Conservation (phyloP, 2,888 invertebrate species). For the Eupithecia abbreviata region DNA sequence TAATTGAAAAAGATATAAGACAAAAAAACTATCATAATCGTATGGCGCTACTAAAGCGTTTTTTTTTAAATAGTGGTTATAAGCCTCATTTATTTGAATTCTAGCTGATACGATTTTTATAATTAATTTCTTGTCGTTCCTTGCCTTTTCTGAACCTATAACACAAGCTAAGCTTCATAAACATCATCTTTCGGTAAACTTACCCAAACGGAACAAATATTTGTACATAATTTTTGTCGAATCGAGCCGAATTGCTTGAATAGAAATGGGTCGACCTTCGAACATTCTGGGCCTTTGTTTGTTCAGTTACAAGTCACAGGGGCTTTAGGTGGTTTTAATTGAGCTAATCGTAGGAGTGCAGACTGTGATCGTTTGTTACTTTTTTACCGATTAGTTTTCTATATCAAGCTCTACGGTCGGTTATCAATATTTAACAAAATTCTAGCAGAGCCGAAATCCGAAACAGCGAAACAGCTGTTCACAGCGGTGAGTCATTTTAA, state of each 20-base stretch:
- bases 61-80: too few relatives aligned
- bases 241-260: background rate
- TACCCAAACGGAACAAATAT: background rate
- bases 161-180: background rate
- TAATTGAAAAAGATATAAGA: too few relatives aligned
- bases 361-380: background rate
- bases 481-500: too few relatives aligned
- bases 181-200: background rate
- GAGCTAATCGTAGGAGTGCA: conserved; percentile 11
- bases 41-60: too few relatives aligned
- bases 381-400: background rate
- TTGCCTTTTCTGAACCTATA: background rate
- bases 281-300: background rate
- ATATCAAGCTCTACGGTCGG: background rate
- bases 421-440: too few relatives aligned
- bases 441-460: too few relatives aligned
- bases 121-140: background rate
- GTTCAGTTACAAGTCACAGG: background rate
- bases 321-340: conserved; percentile 24
- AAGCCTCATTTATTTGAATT: too few relatives aligned
- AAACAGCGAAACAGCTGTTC: too few relatives aligned
- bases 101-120: background rate
- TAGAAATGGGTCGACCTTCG: background rate
- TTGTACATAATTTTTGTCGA: conserved; percentile 2
- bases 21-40: too few relatives aligned